Percentiles rank a stretch among this genome's conserved stretches.
Conservation (phyloP, 2,888 invertebrate species). For the Trypoxylon attenuatum region DNA sequence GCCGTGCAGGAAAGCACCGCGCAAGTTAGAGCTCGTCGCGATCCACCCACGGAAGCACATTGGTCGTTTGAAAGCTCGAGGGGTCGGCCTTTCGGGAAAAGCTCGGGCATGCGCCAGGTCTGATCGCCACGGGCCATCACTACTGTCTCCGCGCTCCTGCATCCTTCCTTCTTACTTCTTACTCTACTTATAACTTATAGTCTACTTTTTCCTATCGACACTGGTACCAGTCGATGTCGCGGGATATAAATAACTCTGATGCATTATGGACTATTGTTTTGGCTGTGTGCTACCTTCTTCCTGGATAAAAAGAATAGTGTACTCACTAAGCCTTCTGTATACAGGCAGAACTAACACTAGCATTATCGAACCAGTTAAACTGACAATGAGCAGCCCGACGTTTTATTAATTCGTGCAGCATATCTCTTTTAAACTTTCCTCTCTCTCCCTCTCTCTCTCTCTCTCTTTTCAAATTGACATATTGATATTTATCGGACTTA, state of each 20-base stretch:
- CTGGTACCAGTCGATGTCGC: constrained; percentile 13
- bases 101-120: constrained; percentile 50
- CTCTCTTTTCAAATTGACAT: too few relatives aligned
- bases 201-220: constrained; percentile 4
- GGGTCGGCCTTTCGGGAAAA: constrained; percentile 56
- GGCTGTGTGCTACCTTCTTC: neutral
- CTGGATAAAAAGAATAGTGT: constrained; percentile 1
- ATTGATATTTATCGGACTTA: too few relatives aligned
- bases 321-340: too few relatives aligned
- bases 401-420: too few relatives aligned
- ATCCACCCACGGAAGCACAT: constrained; percentile 57
- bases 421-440: too few relatives aligned
- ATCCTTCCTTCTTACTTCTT: neutral
- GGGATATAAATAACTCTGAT: constrained; percentile 40
- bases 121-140: neutral
- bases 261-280: constrained; percentile 29
- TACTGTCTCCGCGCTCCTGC: neutral
- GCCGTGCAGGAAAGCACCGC: constrained; percentile 40
- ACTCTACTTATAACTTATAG: constrained; percentile 5
- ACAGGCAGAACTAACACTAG: too few relatives aligned
- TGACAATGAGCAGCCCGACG: too few relatives aligned
- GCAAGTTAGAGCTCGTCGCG: constrained; percentile 28
- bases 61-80: constrained; percentile 51
- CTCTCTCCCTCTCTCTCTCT: too few relatives aligned
- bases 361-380: too few relatives aligned